phyloP scores from a whole-genome alignment of 2,797 vertebrate genomes.

The Sebastes taczanowskii region DNA sequence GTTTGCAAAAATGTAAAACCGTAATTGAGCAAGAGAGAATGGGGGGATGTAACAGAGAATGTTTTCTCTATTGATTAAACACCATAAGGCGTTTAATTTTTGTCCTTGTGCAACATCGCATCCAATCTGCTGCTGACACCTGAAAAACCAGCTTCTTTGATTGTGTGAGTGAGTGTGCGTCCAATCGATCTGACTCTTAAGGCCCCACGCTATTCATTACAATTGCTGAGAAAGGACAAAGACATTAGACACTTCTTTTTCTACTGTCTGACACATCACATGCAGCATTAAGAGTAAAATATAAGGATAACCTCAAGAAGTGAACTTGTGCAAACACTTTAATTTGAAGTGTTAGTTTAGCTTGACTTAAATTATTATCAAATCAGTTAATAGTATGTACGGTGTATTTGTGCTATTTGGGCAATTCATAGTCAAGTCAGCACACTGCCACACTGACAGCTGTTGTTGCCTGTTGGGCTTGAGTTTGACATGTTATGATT shows the following conservation, averaged over 20 bases:
- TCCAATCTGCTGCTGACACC: conserved; percentile 7
- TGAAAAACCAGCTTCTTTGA: conserved; percentile 12
- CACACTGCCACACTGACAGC: too few relatives aligned
- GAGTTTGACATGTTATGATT: too few relatives aligned
- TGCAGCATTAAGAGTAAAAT: not conserved
- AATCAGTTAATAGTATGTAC: not conserved
- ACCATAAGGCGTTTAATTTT: not conserved
- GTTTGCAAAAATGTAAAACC: conserved; percentile 9
- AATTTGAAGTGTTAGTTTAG: not conserved
- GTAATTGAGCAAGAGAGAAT: conserved; percentile 2
- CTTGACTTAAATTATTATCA: not conserved
- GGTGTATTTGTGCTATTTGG: not conserved
- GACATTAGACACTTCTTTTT: not conserved
- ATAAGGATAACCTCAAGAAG: not conserved
- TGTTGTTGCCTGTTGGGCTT: too few relatives aligned
- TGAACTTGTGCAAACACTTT: not conserved
- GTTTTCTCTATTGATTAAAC: conserved; percentile 3
- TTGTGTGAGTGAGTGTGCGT: not conserved
- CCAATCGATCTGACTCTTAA: not conserved
- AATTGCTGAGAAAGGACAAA: conserved; percentile 21
- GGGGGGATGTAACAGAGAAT: not conserved
- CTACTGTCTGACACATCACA: not conserved
- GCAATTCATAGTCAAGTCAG: too few relatives aligned
- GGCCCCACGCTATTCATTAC: not conserved
- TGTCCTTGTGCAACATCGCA: not conserved